Evolutionary conservation across 2,888 invertebrate genomes (phyloP), one percentile per base, ranked within the genome.

Genomic region (Cheilosia variabilis): DNA sequence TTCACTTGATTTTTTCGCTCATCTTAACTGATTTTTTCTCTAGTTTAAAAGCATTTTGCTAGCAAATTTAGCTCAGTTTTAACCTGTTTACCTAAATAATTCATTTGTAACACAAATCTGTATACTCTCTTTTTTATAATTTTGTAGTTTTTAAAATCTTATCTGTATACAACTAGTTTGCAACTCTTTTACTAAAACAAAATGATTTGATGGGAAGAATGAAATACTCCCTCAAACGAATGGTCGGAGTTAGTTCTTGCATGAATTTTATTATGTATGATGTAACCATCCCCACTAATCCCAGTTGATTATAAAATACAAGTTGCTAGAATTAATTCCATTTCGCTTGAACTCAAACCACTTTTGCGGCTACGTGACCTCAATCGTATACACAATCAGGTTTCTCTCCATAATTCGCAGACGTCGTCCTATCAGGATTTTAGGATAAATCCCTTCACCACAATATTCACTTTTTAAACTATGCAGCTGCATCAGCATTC

Each of bases 401-500:
- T 57, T 71, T 24, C 52, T 43, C 31, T 63, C 57, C 31, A 55
- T 78, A 45, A 79, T 37, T 57, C 65, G 57, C 57, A 79, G 13
- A 45, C 41, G 73, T n/a, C 22, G 10, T 43, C 37, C 53, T 31
- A 55, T 68, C 50, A 50, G 13, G 13, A 27, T 68, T 37, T 77
- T 31, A 27, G 55, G n/a, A 68, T 45, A 62, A 75, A 62, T 75
- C 60, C 41, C 19, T 68, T n/a, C 9, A 34, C 50, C 53, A 43
- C 27, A 27, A 50, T 27, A 55, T 41, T 47, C 55, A 34, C n/a
- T 47, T 57, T 19, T 43, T 55, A 15, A 34, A 17, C 24, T 24
- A 71, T 55, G 66, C 66, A 78, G 62, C 66, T 73, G 78, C 73
- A 73, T 73, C 50, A 73, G 62, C 66, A 78, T 47, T 47, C 45